Evolutionary conservation across 2,888 invertebrate genomes (phyloP).

Genomic region (Leptopilina syphax): DNA sequence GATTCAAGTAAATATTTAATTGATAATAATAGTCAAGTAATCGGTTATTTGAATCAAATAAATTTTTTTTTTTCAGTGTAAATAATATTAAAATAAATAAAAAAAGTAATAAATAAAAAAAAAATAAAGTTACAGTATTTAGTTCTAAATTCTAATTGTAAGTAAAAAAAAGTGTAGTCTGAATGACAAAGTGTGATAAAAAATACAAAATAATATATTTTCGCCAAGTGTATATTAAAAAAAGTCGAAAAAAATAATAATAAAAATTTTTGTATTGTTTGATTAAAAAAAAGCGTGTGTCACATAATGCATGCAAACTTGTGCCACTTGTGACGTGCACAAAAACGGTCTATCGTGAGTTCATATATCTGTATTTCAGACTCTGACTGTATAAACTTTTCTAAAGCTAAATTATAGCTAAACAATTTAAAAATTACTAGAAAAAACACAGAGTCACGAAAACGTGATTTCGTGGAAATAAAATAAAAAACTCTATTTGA

Average conservation of each 20-base stretch:
- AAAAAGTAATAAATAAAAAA: too few relatives aligned
- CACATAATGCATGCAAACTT: slow-evolving; percentile 16
- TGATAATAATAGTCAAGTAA: too few relatives aligned
- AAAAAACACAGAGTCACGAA: not conserved
- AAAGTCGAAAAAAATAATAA: not conserved
- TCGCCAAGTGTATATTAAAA: not conserved
- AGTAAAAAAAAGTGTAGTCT: not conserved
- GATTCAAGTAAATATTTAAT: too few relatives aligned
- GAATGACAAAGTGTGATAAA: not conserved
- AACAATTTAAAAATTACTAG: slow-evolving; percentile 9
- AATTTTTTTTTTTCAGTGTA: too few relatives aligned
- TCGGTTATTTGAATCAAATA: too few relatives aligned
- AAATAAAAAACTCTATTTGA: too few relatives aligned
- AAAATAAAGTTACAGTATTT: too few relatives aligned
- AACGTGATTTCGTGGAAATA: not conserved
- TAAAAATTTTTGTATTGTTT: not conserved
- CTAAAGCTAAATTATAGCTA: not conserved
- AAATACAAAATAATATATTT: not conserved
- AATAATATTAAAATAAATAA: too few relatives aligned
- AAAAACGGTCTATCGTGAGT: not conserved
- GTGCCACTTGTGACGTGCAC: slow-evolving; percentile 1
- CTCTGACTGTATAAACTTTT: not conserved
- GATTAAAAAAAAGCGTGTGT: slow-evolving; percentile 9
- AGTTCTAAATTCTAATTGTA: too few relatives aligned
- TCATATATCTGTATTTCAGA: too few relatives aligned